phyloP scores from a whole-genome alignment of 1,140 invertebrate genomes.

The Aleiodes sp. region DNA sequence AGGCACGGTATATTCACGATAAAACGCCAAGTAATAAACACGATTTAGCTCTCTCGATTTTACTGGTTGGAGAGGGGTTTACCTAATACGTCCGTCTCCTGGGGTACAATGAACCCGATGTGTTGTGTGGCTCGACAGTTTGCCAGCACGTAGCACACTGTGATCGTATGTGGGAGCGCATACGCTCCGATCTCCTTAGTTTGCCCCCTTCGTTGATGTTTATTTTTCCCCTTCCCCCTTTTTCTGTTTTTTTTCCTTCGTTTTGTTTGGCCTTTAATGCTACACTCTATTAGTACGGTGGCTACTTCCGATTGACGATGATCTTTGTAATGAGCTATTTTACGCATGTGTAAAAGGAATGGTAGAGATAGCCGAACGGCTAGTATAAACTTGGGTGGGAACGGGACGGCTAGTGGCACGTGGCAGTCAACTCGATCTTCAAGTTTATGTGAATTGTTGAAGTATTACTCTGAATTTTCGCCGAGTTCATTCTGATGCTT shows the following conservation, averaged over 20 bases:
- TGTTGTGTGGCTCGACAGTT: slow-evolving; percentile 43
- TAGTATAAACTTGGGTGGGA: background rate
- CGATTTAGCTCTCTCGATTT: slow-evolving; percentile 17
- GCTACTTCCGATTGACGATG: slow-evolving; percentile 12
- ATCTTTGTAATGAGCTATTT: background rate
- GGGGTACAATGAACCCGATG: slow-evolving; percentile 59
- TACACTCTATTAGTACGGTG: slow-evolving; percentile 6
- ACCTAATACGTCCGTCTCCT: slow-evolving; percentile 35
- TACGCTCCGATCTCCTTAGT: slow-evolving; percentile 39
- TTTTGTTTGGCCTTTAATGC: background rate
- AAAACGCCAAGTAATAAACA: slow-evolving; percentile 26
- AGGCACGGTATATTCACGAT: slow-evolving; percentile 13
- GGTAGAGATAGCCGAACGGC: background rate
- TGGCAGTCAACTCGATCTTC: background rate
- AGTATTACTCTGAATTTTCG: background rate
- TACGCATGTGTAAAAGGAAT: slow-evolving; percentile 7
- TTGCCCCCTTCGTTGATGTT: slow-evolving; percentile 14
- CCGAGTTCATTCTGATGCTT: background rate
- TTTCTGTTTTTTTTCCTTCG: background rate
- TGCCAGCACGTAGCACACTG: slow-evolving; percentile 46
- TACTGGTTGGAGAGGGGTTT: slow-evolving; percentile 40
- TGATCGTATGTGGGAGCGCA: slow-evolving; percentile 35
- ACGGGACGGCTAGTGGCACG: background rate
- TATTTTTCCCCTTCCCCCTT: slow-evolving; percentile 9
- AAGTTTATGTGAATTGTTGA: background rate